Percentiles rank a stretch among this genome's conserved stretches.
phyloP scores from a whole-genome alignment of 2,797 vertebrate genomes.

The Poeciliopsis gracilis region DNA sequence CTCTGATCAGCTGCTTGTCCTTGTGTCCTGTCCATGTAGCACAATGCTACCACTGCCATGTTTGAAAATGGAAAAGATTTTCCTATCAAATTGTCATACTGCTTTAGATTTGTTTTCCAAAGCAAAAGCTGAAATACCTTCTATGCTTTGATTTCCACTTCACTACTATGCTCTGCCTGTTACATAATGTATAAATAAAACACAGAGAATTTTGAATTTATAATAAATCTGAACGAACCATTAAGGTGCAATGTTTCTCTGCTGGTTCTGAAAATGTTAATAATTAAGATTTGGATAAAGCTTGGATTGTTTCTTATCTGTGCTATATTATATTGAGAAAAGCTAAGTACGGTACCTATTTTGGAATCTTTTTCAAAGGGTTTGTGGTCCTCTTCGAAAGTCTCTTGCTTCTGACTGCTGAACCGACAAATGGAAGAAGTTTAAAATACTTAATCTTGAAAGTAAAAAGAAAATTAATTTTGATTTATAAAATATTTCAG shows the following conservation, averaged over 20 bases:
- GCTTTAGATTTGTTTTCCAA: not conserved
- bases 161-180: not conserved
- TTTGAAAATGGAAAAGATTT: not conserved
- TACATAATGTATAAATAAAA: not conserved
- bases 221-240: not conserved
- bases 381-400: not conserved
- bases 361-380: not conserved
- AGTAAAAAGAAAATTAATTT: not conserved
- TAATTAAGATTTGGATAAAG: not conserved
- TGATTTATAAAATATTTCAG: not conserved
- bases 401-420: not conserved
- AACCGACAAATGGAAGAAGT: too few relatives aligned
- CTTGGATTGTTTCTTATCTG: not conserved
- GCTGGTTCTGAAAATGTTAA: not conserved
- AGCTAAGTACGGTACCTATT: not conserved
- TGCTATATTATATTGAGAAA: not conserved
- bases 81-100: not conserved
- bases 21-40: not conserved
- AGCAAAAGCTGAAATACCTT: not conserved
- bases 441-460: not conserved
- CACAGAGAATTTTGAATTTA: not conserved
- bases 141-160: not conserved
- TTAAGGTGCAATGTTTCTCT: not conserved
- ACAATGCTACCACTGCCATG: not conserved
- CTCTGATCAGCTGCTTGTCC: not conserved